A percentile compares a stretch with the other conserved stretches of the same genome.
phyloP scores from a whole-genome alignment of 2,797 vertebrate species.

The Channa striata region DNA sequence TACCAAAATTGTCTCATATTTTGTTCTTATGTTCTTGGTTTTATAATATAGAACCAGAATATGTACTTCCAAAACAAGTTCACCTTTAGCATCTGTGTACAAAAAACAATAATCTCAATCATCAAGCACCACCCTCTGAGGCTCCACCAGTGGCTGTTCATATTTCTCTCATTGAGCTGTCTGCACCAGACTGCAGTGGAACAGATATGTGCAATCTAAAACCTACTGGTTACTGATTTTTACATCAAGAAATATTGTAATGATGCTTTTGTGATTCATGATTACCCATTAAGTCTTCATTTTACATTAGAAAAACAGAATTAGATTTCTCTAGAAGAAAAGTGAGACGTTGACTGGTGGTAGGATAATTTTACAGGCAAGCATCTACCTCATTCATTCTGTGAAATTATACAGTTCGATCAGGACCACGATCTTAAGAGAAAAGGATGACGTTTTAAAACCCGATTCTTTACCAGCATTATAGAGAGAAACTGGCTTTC shows the following conservation, averaged over 20 bases:
- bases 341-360: slow-evolving; percentile 19
- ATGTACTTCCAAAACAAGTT: no score
- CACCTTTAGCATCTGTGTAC: no score
- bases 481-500: slow-evolving; percentile 13
- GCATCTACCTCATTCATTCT: slow-evolving; percentile 13
- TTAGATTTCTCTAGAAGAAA: slow-evolving; percentile 23
- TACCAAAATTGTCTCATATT: no score
- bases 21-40: no score
- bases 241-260: slow-evolving; percentile 19
- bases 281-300: slow-evolving; percentile 26
- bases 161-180: no score
- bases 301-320: background rate
- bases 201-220: background rate
- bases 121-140: no score
- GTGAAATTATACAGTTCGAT: slow-evolving; percentile 25
- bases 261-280: slow-evolving; percentile 4
- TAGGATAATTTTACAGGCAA: slow-evolving; percentile 40
- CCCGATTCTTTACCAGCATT: background rate
- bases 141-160: no score
- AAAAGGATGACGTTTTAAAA: slow-evolving; percentile 20
- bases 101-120: no score
- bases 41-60: no score
- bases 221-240: slow-evolving; percentile 4
- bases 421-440: slow-evolving; percentile 22
- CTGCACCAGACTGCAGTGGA: background rate